These are phyloP conservation scores for Gambelia wislizenii DNA, from an alignment of 2,797 vertebrate species.

Conservation along the genomic window DNA sequence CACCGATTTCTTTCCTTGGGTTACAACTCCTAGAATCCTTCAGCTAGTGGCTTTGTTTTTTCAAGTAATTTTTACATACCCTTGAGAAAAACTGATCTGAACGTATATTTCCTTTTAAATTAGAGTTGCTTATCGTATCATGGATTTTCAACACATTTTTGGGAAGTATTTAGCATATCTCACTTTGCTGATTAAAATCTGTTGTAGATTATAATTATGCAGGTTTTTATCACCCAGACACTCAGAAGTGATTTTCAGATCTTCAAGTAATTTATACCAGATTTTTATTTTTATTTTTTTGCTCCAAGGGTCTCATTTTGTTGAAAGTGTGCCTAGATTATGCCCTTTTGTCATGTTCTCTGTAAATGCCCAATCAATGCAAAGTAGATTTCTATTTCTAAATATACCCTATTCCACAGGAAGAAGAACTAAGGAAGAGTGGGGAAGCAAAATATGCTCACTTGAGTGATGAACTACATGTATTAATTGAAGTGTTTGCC, in stretches of 20 bases:
- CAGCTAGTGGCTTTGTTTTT: background rate
- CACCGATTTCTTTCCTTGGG: too few species aligned
- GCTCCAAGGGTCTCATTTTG: conserved; percentile 61
- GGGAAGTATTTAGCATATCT: conserved; percentile 61
- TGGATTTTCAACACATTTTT: conserved; percentile 50
- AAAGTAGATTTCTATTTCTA: conserved; percentile 69
- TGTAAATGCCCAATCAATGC: conserved; percentile 69
- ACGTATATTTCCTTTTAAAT: background rate
- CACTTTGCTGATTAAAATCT: conserved; percentile 71
- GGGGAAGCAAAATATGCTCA: conserved; percentile 97
- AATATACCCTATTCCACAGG: conserved; percentile 83
- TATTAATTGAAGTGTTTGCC: conserved; percentile 99
- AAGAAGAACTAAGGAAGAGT: conserved; percentile 97
- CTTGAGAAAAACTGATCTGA: background rate
- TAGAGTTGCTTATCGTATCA: conserved; percentile 13
- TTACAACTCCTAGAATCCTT: too few species aligned
- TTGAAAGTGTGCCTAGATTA: conserved; percentile 60
- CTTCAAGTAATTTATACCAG: conserved; percentile 62
- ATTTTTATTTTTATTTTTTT: conserved; percentile 70
- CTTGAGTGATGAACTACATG: conserved; percentile 97
- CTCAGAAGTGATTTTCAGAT: conserved; percentile 70
- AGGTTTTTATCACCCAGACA: conserved; percentile 61
- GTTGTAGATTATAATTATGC: conserved; percentile 61
- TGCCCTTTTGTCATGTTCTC: conserved; percentile 61
- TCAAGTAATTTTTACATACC: background rate